These are phyloP conservation scores for Heliocidaris tuberculata DNA, from an alignment of 35 echinoderm and acorn worm genomes.

Conservation along the genomic window DNA sequence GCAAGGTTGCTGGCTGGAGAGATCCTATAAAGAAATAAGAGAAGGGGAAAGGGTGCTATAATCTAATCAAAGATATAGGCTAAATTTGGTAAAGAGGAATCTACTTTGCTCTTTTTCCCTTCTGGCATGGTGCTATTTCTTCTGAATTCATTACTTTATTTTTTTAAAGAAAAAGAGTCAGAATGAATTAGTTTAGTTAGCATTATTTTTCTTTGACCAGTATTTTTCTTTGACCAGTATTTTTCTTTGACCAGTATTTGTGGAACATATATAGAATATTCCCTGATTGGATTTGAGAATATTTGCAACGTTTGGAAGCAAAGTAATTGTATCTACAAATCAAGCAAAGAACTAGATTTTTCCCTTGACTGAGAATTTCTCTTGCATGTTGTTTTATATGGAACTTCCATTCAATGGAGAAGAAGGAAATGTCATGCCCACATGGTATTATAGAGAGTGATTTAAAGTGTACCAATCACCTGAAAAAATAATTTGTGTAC, in stretches of 20 bases:
- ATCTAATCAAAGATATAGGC: slow-evolving; percentile 4
- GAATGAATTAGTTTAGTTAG: not conserved
- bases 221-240: not conserved
- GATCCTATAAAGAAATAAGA: not conserved
- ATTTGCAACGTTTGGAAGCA: not conserved
- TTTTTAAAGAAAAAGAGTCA: not conserved
- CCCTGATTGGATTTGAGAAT: not conserved
- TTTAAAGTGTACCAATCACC: too few species aligned
- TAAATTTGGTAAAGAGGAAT: not conserved
- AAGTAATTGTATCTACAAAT: not conserved
- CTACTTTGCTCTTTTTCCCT: not conserved
- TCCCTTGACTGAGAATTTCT: not conserved
- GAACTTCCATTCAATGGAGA: not conserved
- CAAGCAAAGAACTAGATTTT: not conserved
- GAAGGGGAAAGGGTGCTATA: not conserved
- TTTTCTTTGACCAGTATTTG: not conserved
- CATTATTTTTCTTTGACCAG: too few species aligned
- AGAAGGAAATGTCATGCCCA: not conserved
- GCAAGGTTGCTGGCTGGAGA: not conserved
- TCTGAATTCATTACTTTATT: not conserved
- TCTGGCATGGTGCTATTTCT: not conserved
- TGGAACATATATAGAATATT: not conserved
- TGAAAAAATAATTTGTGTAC: too few species aligned
- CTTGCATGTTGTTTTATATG: not conserved
- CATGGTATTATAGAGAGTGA: not conserved